Conservation (phyloP, 2,113 vertebrate species). For the Fregetta grallaria region DNA sequence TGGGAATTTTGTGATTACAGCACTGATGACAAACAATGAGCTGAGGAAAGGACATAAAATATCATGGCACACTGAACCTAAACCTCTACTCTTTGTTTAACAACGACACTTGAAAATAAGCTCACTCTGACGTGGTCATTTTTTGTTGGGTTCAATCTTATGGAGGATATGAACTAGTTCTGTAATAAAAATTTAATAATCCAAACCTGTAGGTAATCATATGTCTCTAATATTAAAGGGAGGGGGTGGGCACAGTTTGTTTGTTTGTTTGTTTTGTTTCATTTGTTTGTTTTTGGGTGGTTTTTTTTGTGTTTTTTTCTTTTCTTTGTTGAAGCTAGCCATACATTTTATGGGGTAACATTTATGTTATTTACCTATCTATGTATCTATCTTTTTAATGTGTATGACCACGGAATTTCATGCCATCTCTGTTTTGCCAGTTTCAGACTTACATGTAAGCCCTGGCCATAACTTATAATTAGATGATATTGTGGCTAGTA, state of each 20-base stretch:
- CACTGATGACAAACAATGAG: background rate
- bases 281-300: fast-evolving
- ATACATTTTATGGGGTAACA: background rate
- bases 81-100: background rate
- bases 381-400: background rate
- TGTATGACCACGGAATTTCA: background rate
- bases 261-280: background rate
- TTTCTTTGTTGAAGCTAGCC: background rate
- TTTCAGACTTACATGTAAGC: fast-evolving
- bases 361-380: background rate
- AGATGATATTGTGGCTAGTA: background rate
- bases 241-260: fast-evolving
- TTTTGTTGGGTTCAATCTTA: background rate
- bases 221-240: background rate
- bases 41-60: background rate
- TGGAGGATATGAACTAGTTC: background rate
- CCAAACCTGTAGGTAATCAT: background rate
- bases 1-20: background rate
- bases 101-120: background rate
- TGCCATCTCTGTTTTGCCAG: background rate
- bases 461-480: background rate
- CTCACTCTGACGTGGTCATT: background rate
- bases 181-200: background rate
- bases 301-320: background rate
- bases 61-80: background rate